Evolutionary conservation across 2,113 vertebrate species (phyloP).

Genomic region (Raphicerus campestris): DNA sequence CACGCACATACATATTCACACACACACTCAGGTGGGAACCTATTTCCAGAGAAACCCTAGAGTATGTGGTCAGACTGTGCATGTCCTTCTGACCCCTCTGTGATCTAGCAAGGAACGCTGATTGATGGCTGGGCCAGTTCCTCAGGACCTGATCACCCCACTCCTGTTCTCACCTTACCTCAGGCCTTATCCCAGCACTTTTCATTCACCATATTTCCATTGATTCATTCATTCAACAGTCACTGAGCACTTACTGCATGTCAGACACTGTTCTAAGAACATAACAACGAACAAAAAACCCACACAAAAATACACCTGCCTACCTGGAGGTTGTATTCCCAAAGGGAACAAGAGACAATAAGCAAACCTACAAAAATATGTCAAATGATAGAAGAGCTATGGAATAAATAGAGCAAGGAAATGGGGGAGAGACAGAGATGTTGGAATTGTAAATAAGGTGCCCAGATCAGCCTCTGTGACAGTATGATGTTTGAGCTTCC

Average conservation of each 20-base stretch:
- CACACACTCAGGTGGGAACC: neutral
- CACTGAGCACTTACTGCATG: neutral
- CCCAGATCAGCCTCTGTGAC: neutral
- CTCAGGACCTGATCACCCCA: neutral
- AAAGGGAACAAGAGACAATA: neutral
- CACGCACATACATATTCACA: neutral
- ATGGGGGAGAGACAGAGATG: neutral
- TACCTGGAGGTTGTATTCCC: neutral
- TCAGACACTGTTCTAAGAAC: neutral
- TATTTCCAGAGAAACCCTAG: neutral
- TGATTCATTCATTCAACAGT: neutral
- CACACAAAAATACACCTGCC: neutral
- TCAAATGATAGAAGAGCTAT: neutral
- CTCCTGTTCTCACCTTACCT: neutral
- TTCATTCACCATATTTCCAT: neutral
- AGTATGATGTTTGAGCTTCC: neutral
- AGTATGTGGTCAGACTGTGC: neutral
- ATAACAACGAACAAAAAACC: conserved; percentile 2
- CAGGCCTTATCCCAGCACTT: neutral
- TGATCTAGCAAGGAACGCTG: neutral
- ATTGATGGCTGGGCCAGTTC: neutral
- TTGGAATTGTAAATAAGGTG: neutral
- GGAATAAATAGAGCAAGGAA: neutral
- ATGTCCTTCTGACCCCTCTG: neutral
- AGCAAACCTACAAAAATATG: neutral